Percentiles rank a stretch among this genome's conserved stretches.
Conservation (phyloP, 1,140 invertebrate species). For the Sminthurinus signatus region DNA sequence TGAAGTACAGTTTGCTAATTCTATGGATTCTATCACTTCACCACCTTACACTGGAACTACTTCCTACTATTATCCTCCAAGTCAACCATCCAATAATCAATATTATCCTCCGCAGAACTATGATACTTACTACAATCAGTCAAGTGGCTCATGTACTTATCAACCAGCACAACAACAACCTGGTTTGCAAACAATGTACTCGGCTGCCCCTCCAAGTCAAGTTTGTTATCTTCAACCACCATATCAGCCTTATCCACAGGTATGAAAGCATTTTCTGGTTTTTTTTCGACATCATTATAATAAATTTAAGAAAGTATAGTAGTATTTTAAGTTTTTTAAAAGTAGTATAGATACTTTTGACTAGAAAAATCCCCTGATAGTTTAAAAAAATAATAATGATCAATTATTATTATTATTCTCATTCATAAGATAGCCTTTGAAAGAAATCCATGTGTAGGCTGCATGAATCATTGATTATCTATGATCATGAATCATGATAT, state of each 20-base stretch:
- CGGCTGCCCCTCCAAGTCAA: slow-evolving; percentile 6
- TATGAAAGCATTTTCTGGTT: neutral
- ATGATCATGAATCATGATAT: neutral
- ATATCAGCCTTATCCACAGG: slow-evolving; percentile 22
- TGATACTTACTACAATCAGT: slow-evolving; percentile 10
- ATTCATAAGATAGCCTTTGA: no score
- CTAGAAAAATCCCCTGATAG: neutral
- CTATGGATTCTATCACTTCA: slow-evolving; percentile 16
- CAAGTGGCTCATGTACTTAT: neutral
- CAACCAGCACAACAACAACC: neutral
- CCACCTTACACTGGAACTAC: slow-evolving; percentile 19
- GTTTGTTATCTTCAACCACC: slow-evolving; percentile 24
- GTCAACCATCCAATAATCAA: neutral
- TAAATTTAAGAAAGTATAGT: no score
- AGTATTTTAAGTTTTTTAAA: no score
- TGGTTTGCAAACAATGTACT: slow-evolving; percentile 2
- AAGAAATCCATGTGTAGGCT: neutral
- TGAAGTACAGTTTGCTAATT: slow-evolving; percentile 21
- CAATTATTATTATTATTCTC: neutral
- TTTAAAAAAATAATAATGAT: neutral
- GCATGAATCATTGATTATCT: neutral
- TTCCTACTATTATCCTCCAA: slow-evolving; percentile 6
- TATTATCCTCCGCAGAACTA: neutral
- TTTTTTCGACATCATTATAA: no score
- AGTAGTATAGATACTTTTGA: neutral